Evolutionary conservation across 2,113 vertebrate genomes (phyloP).

Genomic region (Chamaea fasciata): DNA sequence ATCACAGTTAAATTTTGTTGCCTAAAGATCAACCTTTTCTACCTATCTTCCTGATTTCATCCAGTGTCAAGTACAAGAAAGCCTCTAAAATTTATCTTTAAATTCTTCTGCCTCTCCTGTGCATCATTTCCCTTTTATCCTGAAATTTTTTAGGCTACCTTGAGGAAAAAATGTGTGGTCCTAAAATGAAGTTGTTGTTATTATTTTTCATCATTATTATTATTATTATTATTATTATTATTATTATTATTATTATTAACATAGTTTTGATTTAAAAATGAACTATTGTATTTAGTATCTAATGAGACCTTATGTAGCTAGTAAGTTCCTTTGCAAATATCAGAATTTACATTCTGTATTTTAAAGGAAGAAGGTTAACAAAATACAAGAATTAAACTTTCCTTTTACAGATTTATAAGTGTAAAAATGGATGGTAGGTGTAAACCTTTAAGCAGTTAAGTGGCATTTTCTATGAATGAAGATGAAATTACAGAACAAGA

Average conservation of each 20-base stretch:
- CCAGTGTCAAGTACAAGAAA: background rate
- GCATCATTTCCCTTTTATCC: background rate
- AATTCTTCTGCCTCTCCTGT: background rate
- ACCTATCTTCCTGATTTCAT: background rate
- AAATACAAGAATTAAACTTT: background rate
- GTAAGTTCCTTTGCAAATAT: background rate
- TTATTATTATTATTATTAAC: background rate
- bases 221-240: background rate
- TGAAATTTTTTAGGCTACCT: background rate
- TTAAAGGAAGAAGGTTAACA: background rate
- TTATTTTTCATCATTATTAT: too few relatives aligned
- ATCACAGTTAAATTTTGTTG: background rate
- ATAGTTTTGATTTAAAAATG: background rate
- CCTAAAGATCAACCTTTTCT: background rate
- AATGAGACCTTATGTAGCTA: background rate
- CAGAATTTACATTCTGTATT: background rate
- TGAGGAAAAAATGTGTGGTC: background rate
- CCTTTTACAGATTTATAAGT: background rate
- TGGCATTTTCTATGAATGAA: conserved; percentile 31
- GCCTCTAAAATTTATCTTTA: background rate
- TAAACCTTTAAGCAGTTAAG: conserved; percentile 26
- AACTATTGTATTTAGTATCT: background rate
- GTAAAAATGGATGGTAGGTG: background rate
- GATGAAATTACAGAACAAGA: conserved; percentile 38
- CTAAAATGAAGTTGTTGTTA: background rate